Base-by-base conservation (phyloP, 1,140 invertebrate genomes). In the Temnothorax longispinosus region DNA sequence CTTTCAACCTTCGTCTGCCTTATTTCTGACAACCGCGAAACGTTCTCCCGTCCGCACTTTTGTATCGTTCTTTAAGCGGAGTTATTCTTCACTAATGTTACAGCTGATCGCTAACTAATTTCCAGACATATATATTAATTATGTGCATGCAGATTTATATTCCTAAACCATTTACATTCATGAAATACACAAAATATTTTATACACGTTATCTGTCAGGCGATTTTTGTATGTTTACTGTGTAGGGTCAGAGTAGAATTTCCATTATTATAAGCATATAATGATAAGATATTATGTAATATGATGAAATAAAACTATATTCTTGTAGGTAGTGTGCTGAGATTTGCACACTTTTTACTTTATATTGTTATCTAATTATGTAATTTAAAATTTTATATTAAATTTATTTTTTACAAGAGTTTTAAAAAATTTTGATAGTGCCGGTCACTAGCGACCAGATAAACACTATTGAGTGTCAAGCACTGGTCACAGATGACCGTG, bases 21-120 rank as follows among this genome's bases (percentile, higher is more conserved):
- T 41, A n/a, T 8, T 65, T n/a, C 35, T 35, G 62, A 35, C 77
- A 81, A 81, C 77, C 64, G 35, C 64, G 64, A 69, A 27, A 18
- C 38, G 50, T 47, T 50, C 35, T 41, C 56, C 35, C 47, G 62
- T 54, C n/a, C 18, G 10, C 62, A 2, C 8, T 80, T 27, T 27
- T 41, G 8, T 21, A 67, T 81, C 56, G 64, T 81, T 81, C 62
- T 80, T 80, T 54, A 54, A 69, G 15, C 15, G 47, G 13, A 52
- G 5, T 38, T n/a, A 41, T 81, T 81, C 35, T 13, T 54, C 21
- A 38, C 47, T 54, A 41, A 38, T 52, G 27, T 67, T 54, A 81
- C 35, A 65, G 6, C n/a, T 15, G 64, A 56, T 81, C 47, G 35
- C 62, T 41, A 54, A 27, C 7, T 44, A 65, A 80, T 67, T 67